A percentile compares a stretch with the other conserved stretches of the same genome.
Conservation (phyloP, 1,140 invertebrate species). For the Drosophila oshimai region DNA sequence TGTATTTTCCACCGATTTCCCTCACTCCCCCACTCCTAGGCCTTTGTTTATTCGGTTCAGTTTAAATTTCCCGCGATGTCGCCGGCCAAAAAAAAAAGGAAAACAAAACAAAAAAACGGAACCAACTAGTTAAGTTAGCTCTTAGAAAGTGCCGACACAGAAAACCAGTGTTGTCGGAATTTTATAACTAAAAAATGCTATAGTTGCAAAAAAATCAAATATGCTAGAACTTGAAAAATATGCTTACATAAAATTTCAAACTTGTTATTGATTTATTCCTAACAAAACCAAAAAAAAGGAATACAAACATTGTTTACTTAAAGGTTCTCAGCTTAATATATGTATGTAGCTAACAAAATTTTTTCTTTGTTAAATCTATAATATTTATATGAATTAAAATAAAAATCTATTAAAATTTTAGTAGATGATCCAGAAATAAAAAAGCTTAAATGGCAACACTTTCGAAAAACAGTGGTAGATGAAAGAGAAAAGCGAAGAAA, state of each 20-base stretch:
- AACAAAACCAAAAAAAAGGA: too few relatives aligned
- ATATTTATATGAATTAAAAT: too few relatives aligned
- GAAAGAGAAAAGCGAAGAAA: neutral
- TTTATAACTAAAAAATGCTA: neutral
- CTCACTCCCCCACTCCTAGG: neutral
- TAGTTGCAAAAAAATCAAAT: neutral
- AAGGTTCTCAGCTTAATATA: too few relatives aligned
- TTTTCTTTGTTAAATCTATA: too few relatives aligned
- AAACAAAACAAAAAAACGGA: conserved; percentile 22
- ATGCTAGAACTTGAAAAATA: neutral
- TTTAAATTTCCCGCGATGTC: conserved; percentile 34
- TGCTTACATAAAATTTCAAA: too few relatives aligned
- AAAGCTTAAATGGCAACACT: neutral
- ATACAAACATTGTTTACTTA: too few relatives aligned
- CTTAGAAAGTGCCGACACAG: conserved; percentile 26
- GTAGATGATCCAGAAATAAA: too few relatives aligned
- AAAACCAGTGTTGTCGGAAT: neutral
- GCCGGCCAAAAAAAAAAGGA: conserved; percentile 19
- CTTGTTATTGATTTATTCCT: too few relatives aligned
- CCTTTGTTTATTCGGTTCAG: conserved; percentile 35
- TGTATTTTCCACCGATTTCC: neutral
- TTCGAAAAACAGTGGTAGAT: neutral
- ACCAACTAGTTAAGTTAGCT: conserved; percentile 40
- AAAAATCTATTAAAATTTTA: neutral
- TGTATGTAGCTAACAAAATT: too few relatives aligned